These are phyloP conservation scores for Nematopogon swammerdamellus DNA, from an alignment of 2,888 invertebrate species.

Conservation along the genomic window DNA sequence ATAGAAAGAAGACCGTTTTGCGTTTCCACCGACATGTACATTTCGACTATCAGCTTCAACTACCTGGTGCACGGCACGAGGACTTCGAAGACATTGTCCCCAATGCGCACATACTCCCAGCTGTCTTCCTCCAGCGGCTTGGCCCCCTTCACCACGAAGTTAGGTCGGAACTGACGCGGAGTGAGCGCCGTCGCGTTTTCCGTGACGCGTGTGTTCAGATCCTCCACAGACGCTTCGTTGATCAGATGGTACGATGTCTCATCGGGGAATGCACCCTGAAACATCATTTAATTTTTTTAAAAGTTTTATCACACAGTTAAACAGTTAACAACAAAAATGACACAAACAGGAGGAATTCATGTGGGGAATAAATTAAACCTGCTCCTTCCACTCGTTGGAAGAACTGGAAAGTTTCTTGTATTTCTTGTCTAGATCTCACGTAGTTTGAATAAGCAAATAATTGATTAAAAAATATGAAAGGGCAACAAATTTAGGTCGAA, in stretches of 20 bases:
- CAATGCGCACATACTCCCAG: constrained; percentile 71
- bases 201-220: constrained; percentile 59
- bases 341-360: not conserved
- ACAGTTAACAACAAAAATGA: not conserved
- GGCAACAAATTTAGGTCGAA: too few relatives aligned
- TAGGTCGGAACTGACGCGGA: constrained; percentile 62
- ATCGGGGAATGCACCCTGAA: constrained; percentile 64
- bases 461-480: too few relatives aligned
- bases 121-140: constrained; percentile 63
- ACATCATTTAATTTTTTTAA: constrained; percentile 1
- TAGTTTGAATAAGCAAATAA: too few relatives aligned
- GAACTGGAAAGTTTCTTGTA: too few relatives aligned
- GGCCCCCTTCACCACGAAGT: constrained; percentile 62
- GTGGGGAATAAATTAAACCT: too few relatives aligned
- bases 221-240: constrained; percentile 63
- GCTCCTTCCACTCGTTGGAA: too few relatives aligned
- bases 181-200: constrained; percentile 37
- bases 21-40: too few relatives aligned
- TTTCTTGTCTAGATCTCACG: too few relatives aligned
- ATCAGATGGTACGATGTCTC: constrained; percentile 65
- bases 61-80: constrained; percentile 64
- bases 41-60: not conserved
- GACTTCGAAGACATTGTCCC: constrained; percentile 59
- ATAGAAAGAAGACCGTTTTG: too few relatives aligned
- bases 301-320: constrained; percentile 1